phyloP scores from a whole-genome alignment of 2,888 invertebrate genomes.

The Caenorhabditis afra region DNA sequence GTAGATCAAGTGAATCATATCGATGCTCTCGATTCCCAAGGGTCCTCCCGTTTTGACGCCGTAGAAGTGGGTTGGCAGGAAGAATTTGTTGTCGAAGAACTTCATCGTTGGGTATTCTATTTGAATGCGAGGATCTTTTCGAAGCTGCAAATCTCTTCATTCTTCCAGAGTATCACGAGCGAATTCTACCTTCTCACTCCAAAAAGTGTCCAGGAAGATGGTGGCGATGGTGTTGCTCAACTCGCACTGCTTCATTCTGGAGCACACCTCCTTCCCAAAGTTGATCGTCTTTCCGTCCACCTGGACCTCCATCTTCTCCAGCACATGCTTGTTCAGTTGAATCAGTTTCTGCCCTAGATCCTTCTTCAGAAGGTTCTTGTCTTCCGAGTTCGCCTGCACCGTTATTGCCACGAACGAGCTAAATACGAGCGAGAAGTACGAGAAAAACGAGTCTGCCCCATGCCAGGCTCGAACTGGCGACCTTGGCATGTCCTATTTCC shows the following conservation, averaged over 20 bases:
- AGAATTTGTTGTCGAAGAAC: conserved; percentile 79
- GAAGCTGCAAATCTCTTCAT: conserved; percentile 68
- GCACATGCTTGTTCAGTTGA: conserved; percentile 74
- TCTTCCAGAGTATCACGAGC: no score
- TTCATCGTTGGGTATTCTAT: conserved; percentile 79
- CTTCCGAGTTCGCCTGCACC: conserved; percentile 70
- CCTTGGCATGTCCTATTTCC: conserved; percentile 65
- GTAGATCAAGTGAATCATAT: conserved; percentile 78
- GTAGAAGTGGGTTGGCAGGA: conserved; percentile 80
- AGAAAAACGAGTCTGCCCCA: conserved; percentile 58
- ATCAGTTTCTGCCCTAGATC: conserved; percentile 63
- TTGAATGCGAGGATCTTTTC: conserved; percentile 73
- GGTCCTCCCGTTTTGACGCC: conserved; percentile 72
- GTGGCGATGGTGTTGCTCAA: conserved; percentile 76
- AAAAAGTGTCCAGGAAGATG: conserved; percentile 78
- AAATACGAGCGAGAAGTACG: conserved; percentile 24
- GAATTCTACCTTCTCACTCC: conserved; percentile 74
- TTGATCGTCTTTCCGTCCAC: conserved; percentile 68
- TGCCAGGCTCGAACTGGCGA: conserved; percentile 69
- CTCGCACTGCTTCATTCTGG: conserved; percentile 73
- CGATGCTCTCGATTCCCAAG: conserved; percentile 69
- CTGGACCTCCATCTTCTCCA: conserved; percentile 76
- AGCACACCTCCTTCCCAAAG: conserved; percentile 78
- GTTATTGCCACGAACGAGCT: conserved; percentile 79
- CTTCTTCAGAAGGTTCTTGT: conserved; percentile 71